Evolutionary conservation across 2,797 vertebrate species (phyloP).

Genomic region (Cossypha caffra): DNA sequence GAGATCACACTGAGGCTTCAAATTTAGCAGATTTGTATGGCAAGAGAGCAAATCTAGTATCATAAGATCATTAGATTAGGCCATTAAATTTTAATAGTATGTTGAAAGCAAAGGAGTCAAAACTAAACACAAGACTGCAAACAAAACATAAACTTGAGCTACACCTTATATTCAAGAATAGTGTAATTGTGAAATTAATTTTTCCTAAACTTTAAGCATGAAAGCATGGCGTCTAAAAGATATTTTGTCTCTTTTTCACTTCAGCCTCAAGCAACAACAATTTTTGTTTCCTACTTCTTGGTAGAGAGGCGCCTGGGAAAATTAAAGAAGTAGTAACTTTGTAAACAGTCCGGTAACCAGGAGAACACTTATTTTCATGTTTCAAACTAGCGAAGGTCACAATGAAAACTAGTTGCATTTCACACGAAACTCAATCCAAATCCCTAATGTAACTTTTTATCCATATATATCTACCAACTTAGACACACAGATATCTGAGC

Average conservation of each 20-base stretch:
- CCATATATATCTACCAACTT: rapidly evolving
- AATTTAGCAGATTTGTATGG: background rate
- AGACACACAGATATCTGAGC: rapidly evolving
- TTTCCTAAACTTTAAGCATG: background rate
- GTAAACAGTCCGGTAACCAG: rapidly evolving
- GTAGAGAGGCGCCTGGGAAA: rapidly evolving
- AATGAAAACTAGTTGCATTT: background rate
- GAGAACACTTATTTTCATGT: background rate
- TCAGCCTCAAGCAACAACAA: background rate
- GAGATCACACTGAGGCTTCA: background rate
- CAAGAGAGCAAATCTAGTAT: background rate
- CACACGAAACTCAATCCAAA: rapidly evolving
- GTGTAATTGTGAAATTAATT: background rate
- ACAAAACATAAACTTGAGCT: background rate
- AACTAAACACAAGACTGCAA: background rate
- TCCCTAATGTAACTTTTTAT: rapidly evolving
- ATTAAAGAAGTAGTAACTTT: background rate
- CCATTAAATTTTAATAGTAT: background rate
- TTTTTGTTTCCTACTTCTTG: background rate
- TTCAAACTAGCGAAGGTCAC: background rate
- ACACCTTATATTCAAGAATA: background rate
- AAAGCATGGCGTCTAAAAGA: background rate
- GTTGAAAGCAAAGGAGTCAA: background rate
- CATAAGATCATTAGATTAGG: background rate
- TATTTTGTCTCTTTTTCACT: background rate